Evolutionary conservation across 2,888 invertebrate genomes (phyloP), one percentile per base, ranked within the genome.

Genomic region (Eucera pruinosa): DNA sequence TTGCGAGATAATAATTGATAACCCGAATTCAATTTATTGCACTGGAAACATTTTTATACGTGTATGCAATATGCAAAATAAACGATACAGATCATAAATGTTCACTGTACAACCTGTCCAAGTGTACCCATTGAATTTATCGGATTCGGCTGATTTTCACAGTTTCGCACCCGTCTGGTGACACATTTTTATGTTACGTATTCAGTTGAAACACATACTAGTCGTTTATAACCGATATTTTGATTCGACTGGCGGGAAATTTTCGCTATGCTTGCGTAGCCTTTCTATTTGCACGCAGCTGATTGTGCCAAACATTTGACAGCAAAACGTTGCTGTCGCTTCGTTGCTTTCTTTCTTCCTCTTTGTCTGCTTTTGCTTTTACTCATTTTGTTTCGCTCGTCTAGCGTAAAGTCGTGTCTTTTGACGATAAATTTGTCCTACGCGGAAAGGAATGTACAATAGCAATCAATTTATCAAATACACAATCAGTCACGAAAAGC

Each of bases 221-320:
- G 13, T 20, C 20, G 36, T 54, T 55, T 15, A 55, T 39, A 36
- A 36, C 7, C 30, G 52, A 65, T 54, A 54, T 65, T 65, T 65
- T 55, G 55, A 33, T 54, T 45, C n/a, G 13, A 2, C n/a, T 33
- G 33, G n/a, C 33, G 30, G 13, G 65, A 33, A 55, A 65, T 20
- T 23, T n/a, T 55, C 23, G 41, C n/a, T 36, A 4, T 23, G 60
- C 60, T 61, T 54, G 30, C 20, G 20, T 27, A 15, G 30, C 20
- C 30, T 23, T 23, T 65, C 55, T 60, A 67, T 60, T 82, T 73
- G 58, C 80, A 62, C 47, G 64, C 72, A 62, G 36, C 73, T 82
- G 80, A 82, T 82, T 82, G 76, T 66, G 66, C 55, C 76, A 82
- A 82, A 82, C 80, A 80, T 82, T 80, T 82, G 82, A 39, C 62